These are phyloP conservation scores for Philopedon plagiatum DNA, from an alignment of 2,888 invertebrate species.

Conservation along the genomic window DNA sequence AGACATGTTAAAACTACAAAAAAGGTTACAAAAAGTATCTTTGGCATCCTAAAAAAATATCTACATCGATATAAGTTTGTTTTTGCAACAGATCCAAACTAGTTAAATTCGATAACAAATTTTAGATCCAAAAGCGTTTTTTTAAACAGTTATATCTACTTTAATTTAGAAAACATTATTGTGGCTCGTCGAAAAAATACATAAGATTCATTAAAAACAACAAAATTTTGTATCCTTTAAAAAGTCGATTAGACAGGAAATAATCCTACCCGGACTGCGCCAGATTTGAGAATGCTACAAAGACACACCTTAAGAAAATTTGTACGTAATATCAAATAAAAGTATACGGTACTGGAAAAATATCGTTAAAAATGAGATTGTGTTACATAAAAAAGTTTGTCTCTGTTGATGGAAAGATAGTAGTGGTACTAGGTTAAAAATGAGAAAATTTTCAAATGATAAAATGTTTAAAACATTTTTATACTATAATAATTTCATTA, in stretches of 20 bases:
- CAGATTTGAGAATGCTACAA: not conserved
- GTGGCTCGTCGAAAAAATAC: too few species aligned
- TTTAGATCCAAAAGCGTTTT: too few species aligned
- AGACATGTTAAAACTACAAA: conserved; percentile 14
- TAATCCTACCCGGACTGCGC: too few species aligned
- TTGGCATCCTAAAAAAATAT: not conserved
- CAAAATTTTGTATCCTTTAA: not conserved
- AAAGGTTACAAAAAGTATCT: not conserved
- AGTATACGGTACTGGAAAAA: conserved; percentile 8
- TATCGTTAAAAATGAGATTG: not conserved
- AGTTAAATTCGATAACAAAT: too few species aligned
- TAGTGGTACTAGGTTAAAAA: too few species aligned
- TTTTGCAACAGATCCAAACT: not conserved
- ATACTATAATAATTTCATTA: conserved; percentile 13
- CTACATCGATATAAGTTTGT: not conserved
- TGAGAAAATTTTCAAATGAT: too few species aligned
- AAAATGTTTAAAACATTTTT: too few species aligned
- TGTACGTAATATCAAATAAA: conserved; percentile 20
- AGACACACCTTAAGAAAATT: not conserved
- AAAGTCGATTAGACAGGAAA: too few species aligned
- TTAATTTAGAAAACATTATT: too few species aligned
- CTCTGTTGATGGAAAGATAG: too few species aligned
- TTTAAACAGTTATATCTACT: too few species aligned
- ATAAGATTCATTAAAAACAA: too few species aligned
- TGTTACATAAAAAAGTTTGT: not conserved